Evolutionary conservation across 2,888 invertebrate genomes (phyloP).

Genomic region (Netelia fuscicornis): DNA sequence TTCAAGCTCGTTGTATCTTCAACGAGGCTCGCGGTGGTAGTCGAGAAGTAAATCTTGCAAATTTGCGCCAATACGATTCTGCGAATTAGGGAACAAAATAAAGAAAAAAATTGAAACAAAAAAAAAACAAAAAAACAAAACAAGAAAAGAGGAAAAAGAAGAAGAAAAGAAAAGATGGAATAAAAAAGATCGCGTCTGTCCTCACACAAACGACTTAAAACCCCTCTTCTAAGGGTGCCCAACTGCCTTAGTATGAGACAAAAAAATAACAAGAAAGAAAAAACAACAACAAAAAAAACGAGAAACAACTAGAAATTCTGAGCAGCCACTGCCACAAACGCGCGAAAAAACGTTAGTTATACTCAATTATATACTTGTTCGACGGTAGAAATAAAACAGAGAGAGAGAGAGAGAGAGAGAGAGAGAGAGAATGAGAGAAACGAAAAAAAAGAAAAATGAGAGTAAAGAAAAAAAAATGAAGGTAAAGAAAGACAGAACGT

Average conservation of each 20-base stretch:
- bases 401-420: slow-evolving; percentile 24
- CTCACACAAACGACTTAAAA: slow-evolving; percentile 59
- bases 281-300: slow-evolving; percentile 6
- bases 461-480: slow-evolving; percentile 14
- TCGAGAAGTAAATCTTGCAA: slow-evolving; percentile 47
- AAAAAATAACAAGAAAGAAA: not conserved
- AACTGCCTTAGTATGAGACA: slow-evolving; percentile 77
- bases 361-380: slow-evolving; percentile 67
- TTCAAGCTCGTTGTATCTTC: slow-evolving; percentile 21
- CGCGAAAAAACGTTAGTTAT: slow-evolving; percentile 53
- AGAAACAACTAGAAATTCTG: slow-evolving; percentile 73
- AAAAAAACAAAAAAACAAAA: slow-evolving; percentile 25
- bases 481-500: slow-evolving; percentile 26
- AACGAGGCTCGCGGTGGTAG: slow-evolving; percentile 58
- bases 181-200: slow-evolving; percentile 57
- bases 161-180: slow-evolving; percentile 11
- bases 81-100: slow-evolving; percentile 54
- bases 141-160: slow-evolving; percentile 23
- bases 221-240: slow-evolving; percentile 74
- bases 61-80: slow-evolving; percentile 10
- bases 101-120: slow-evolving; percentile 6
- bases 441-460: slow-evolving; percentile 10
- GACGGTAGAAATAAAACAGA: slow-evolving; percentile 52
- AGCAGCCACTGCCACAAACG: slow-evolving; percentile 79
- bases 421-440: not conserved